Base-by-base conservation (phyloP, 2,113 vertebrate genomes). In the Bettongia penicillata region DNA sequence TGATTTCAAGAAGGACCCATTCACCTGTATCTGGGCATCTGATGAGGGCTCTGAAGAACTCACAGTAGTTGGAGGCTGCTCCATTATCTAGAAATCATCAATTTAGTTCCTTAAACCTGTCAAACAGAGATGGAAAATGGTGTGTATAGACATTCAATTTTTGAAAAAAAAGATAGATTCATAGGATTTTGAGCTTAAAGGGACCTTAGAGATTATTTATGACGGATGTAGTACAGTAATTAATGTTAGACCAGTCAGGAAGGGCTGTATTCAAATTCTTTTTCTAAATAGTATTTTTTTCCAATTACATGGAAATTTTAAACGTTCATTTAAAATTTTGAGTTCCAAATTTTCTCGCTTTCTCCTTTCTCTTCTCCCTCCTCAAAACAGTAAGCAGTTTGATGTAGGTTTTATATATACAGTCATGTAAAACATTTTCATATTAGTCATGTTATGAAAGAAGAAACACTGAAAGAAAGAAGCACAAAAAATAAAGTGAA, bases 31-130 rank as follows among this genome's bases (percentile, higher is more conserved):
- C 49, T 19, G 92, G 53, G 84, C 43, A 31, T 24, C 2, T 37
- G 12, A 48, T 5, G 43, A 68, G 57, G 53, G 28, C 51, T 91
- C 61, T 53, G 37, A 50, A 77, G 91, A 91, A 91, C 8, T 37
- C 47, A 48, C 5, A 14, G 53, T 91, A 7, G 2, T 53, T 51
- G 92, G 48, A 57, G 22, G 0, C 3, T 51, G 91, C 16, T 91
- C 61, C 95, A 90, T 96, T 68, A 51, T 51, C 48, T 53, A 55
- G 93, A n/a, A 90, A 48, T 53, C 25, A 14, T 84, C 24, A 7
- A 19, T 52, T 93, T 68, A 25, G 51, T 96, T 90, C 53, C 57
- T 48, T 26, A n/a, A 37, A 91, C 68, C 95, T 93, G n/a, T 93
- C 28, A 43, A 43, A 51, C 68, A 96, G 91, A 96, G 92, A 90